Base-by-base conservation (phyloP, 2,797 vertebrate genomes). In the Pantherophis alleghaniensis region DNA sequence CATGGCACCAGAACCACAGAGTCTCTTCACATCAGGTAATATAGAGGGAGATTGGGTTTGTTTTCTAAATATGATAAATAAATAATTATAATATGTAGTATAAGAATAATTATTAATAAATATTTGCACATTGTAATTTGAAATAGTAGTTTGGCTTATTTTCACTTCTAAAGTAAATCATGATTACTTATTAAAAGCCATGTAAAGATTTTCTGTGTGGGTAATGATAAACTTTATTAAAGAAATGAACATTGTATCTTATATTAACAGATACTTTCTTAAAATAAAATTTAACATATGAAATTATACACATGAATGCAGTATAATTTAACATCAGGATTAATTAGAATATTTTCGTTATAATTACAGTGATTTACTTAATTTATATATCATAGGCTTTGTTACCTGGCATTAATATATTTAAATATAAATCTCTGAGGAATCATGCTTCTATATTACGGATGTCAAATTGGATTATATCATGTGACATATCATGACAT, bases 21-120 rank as follows among this genome's bases (percentile, higher is more conserved):
- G 99, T 97, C 98, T 99, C 97, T 99, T 99, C 98, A 99, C 99
- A 94, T 99, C 99, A 98, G 99, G 99, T 99, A 92, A 83, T 37
- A 20, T 20, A 74, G 69, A 37, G 69, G 66, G 32, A 37, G 66
- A 74, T 74, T 37, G 32, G n/a, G 1, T 51, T 51, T 7, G 6
- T 13, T 56, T 59, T 60, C 32, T 74, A 37, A 74, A 74, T 9
- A 74, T 37, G 69, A 37, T 74, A 74, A 74, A 69, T 69, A 32
- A 69, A 37, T 32, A 74, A 37, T 7, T 74, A 69, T 69, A 69
- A 32, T 5, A 1, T 91, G 20, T 94, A 86, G 18, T 18, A 18
- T 74, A 10, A 32, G 55, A 7, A 0, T 14, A 22, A 47, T 61
- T 3, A n/a, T 24, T 83, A 83, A 83, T 1, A 0, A 14, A n/a